Base-by-base conservation (phyloP, 2,113 vertebrate species). In the Ramphastos sulfuratus region DNA sequence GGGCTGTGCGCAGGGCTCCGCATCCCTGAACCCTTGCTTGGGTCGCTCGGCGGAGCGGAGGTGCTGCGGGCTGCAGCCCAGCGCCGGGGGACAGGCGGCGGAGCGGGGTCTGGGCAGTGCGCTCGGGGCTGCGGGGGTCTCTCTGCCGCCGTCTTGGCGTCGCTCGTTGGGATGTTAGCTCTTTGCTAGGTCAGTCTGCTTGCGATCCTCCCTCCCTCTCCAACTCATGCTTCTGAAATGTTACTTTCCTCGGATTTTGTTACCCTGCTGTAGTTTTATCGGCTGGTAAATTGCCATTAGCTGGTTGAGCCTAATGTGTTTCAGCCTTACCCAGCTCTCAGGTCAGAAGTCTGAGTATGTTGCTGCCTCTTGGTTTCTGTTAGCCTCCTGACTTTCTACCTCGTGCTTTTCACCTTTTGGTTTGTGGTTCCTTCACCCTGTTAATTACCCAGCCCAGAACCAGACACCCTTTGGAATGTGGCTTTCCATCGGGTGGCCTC, bases 341-440 rank as follows among this genome's bases (percentile, higher is more conserved):
- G 37, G 18, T 27, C 33, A 12, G 44, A 18, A 86, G 42, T 25
- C 44, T 27, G 4, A 56, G 24, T 1, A 14, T 6, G 72, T 15
- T 76, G 24, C 78, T 28, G 16, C 39, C 55, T 58, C 54, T 37
- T 16, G 3, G 7, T 50, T 44, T 14, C 18, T 15, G 1, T 31
- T 17, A 7, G 28, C 12, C 56, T 50, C 61, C 31, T 20, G 73
- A 16, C 65, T 92, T 39, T 14, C 17, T 4, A 2, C 7, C 60
- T 90, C 21, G 42, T 21, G 58, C 5, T 48, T 71, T 39, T 46
- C 55, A 11, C 39, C 71, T 75, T 79, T 4, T 3, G 86, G 61
- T 92, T 91, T 96, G 94, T 75, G 93, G 92, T 94, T 96, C 77
- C 58, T 70, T 76, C 60, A 18, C 50, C 6, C 66, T 7, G 59